Percentiles rank a stretch among this genome's conserved stretches.
Evolutionary conservation across 2,888 invertebrate genomes (phyloP).

Genomic region (Dascillus cervinus): DNA sequence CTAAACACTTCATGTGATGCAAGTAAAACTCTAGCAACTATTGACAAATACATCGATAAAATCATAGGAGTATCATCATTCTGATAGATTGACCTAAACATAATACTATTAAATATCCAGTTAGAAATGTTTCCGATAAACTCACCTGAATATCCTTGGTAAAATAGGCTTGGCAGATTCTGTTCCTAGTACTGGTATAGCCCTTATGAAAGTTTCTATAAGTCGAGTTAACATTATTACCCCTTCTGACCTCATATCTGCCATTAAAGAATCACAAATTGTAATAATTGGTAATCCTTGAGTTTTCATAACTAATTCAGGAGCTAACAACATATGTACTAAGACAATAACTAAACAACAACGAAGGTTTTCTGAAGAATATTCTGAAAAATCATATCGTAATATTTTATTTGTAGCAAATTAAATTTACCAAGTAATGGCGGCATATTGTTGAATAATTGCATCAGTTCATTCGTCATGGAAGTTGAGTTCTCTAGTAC

Average conservation of each 20-base stretch:
- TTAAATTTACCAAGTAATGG: constrained; percentile 58
- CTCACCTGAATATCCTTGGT: constrained; percentile 53
- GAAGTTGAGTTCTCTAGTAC: constrained; percentile 69
- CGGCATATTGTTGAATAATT: constrained; percentile 66
- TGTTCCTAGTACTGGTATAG: constrained; percentile 65
- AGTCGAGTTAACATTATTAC: constrained; percentile 64
- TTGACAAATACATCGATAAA: constrained; percentile 68
- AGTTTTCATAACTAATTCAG: constrained; percentile 66
- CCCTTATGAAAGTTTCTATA: constrained; percentile 69
- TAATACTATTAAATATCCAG: too few relatives aligned
- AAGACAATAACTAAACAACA: constrained; percentile 74
- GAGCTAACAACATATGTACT: constrained; percentile 72
- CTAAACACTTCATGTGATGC: constrained; percentile 61
- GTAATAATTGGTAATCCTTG: constrained; percentile 64
- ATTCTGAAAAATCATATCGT: constrained; percentile 49
- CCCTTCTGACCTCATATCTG: constrained; percentile 71
- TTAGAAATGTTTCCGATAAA: constrained; percentile 9
- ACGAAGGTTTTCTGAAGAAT: constrained; percentile 73
- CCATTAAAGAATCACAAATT: constrained; percentile 62
- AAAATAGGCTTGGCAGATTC: constrained; percentile 60
- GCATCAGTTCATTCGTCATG: constrained; percentile 58
- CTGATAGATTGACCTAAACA: constrained; percentile 60
- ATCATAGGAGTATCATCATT: constrained; percentile 64
- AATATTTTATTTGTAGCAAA: not conserved
- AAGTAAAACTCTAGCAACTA: constrained; percentile 71